Conservation (phyloP, 2,113 vertebrate species). For the Physeter macrocephalus region DNA sequence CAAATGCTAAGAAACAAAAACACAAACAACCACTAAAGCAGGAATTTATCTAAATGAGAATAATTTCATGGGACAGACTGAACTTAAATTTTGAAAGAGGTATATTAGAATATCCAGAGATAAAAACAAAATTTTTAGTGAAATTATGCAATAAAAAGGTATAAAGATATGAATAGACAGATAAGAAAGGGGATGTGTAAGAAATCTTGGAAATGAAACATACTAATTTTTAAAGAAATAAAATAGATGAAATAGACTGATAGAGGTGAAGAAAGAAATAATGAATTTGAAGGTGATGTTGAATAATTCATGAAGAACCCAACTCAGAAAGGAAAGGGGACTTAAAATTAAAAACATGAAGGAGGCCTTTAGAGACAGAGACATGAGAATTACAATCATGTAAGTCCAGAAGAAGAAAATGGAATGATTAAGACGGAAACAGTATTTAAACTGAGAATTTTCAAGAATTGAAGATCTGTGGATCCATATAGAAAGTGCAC, state of each 20-base stretch:
- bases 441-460: neutral
- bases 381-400: neutral
- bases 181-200: neutral
- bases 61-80: neutral
- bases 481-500: neutral
- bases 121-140: neutral
- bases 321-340: neutral
- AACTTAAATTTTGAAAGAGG: neutral
- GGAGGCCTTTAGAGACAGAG: neutral
- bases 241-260: neutral
- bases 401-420: neutral
- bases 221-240: neutral
- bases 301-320: neutral
- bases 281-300: neutral
- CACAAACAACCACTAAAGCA: neutral
- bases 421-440: neutral
- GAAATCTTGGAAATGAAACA: neutral
- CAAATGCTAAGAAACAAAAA: neutral
- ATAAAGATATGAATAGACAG: neutral
- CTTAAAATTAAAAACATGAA: neutral
- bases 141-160: neutral
- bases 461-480: neutral
- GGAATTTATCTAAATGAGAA: neutral
- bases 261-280: neutral
- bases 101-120: neutral